Percentiles rank a stretch among this genome's conserved stretches.
Evolutionary conservation across 2,797 vertebrate genomes (phyloP).

Genomic region (Myotis myotis): DNA sequence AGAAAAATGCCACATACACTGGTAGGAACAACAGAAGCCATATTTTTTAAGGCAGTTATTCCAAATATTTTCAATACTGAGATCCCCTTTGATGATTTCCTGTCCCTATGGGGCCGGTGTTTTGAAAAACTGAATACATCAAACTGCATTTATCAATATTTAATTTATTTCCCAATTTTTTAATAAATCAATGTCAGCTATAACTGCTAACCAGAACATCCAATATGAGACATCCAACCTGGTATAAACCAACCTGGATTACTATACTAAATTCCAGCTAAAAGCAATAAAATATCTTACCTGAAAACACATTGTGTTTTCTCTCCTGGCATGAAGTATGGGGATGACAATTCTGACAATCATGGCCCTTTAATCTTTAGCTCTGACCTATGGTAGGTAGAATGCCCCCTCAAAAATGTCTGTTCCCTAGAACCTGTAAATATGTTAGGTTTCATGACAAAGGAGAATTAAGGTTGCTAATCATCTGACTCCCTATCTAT

Average conservation of each 20-base stretch:
- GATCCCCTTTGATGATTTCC: neutral
- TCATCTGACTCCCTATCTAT: neutral
- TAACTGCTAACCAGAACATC: constrained; percentile 34
- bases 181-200: constrained; percentile 57
- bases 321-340: neutral
- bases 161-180: constrained; percentile 56
- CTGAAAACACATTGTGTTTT: constrained; percentile 9
- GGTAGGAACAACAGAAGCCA: neutral
- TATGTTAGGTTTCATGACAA: neutral
- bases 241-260: neutral
- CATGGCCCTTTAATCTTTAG: neutral
- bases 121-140: constrained; percentile 31
- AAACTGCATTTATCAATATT: constrained; percentile 58
- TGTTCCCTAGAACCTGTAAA: neutral
- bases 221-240: neutral
- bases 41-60: neutral
- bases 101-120: neutral
- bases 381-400: neutral
- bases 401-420: neutral
- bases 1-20: neutral
- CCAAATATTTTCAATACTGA: neutral
- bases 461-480: neutral
- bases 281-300: constrained; percentile 19
- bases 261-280: neutral
- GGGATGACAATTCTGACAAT: neutral